Conservation (phyloP, 53 echinoderm and acorn worm species). For the Arbacia lixula region DNA sequence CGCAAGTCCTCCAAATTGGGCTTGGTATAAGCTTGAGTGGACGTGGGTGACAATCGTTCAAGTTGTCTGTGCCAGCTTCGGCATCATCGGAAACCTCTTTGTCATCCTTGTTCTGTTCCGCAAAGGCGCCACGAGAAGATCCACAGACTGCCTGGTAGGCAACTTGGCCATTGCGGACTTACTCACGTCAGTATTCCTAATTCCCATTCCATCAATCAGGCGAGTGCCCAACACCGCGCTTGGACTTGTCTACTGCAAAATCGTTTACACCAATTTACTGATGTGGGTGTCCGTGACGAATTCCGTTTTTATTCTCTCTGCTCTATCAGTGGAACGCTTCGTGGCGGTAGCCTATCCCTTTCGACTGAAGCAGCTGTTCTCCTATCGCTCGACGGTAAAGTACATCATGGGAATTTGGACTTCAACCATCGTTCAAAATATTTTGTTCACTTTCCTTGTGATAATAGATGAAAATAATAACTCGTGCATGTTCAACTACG, state of each 20-base stretch:
- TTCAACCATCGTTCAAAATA: background rate
- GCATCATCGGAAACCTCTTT: conserved; percentile 15
- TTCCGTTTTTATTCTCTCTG: background rate
- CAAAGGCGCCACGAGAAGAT: background rate
- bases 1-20: no score
- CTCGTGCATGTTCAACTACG: background rate
- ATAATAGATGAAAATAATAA: background rate
- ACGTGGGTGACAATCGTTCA: conserved; percentile 6
- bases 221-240: background rate
- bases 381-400: background rate
- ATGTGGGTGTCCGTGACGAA: conserved; percentile 4
- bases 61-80: background rate
- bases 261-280: background rate
- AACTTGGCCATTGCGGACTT: conserved; percentile 9
- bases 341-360: conserved; percentile 23
- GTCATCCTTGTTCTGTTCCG: conserved; percentile 2
- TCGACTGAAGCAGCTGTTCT: background rate
- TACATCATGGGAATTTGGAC: background rate
- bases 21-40: background rate
- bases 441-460: background rate
- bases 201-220: conserved; percentile 17
- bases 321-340: conserved; percentile 1
- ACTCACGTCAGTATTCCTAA: conserved; percentile 15
- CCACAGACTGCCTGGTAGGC: conserved; percentile 26
- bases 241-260: conserved; percentile 12